A percentile compares a stretch with the other conserved stretches of the same genome.
These are phyloP conservation scores for Geopemphigus sp. DNA, from an alignment of 1,140 invertebrate species.

Conservation along the genomic window DNA sequence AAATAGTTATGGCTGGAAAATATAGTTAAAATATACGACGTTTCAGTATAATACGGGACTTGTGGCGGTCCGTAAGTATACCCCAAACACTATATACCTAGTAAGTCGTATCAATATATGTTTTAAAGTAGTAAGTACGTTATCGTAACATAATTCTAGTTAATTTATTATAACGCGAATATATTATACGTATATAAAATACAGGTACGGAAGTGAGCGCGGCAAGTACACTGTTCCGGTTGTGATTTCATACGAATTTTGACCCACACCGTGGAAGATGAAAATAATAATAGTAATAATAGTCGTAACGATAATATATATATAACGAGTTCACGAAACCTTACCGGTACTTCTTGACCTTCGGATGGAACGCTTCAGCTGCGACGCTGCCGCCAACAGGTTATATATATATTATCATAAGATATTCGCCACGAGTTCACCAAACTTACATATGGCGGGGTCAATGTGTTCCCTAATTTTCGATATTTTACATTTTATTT, in stretches of 20 bases:
- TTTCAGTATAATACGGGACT: neutral
- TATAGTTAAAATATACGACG: no score
- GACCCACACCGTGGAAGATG: neutral
- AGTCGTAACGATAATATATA: no score
- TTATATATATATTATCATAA: neutral
- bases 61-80: neutral
- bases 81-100: neutral
- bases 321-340: constrained; percentile 3
- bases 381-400: neutral
- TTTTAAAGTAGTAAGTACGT: no score
- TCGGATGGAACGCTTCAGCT: constrained; percentile 4
- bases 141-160: no score
- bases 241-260: constrained; percentile 30
- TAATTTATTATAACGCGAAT: no score
- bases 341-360: constrained; percentile 47
- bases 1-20: no score
- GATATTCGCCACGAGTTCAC: constrained; percentile 24
- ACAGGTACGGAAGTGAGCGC: no score
- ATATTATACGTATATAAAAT: no score
- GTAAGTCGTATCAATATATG: neutral
- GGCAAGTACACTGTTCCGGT: constrained; percentile 8
- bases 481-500: no score
- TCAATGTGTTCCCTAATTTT: constrained; percentile 35
- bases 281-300: neutral
- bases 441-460: constrained; percentile 20